Conservation (phyloP, 1,140 invertebrate species). For the Oscheius sp. region DNA sequence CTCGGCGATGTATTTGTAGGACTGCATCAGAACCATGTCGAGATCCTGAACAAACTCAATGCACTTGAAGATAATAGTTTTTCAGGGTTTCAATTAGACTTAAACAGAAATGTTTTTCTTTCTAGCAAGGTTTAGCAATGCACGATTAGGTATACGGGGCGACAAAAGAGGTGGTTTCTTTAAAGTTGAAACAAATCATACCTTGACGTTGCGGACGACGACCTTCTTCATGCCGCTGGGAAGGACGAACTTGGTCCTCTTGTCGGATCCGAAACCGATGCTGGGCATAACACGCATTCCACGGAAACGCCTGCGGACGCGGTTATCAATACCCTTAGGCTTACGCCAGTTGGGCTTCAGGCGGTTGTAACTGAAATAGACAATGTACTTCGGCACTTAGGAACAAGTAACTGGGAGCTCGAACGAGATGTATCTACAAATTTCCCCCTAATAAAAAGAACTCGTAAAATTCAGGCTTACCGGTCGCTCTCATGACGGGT, state of each 20-base stretch:
- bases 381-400: too few relatives aligned
- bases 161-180: not conserved
- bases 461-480: constrained; percentile 1
- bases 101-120: too few relatives aligned
- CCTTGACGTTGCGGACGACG: constrained; percentile 78
- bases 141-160: not conserved
- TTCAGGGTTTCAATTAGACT: too few relatives aligned
- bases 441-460: too few relatives aligned
- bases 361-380: constrained; percentile 43
- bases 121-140: too few relatives aligned
- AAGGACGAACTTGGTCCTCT: constrained; percentile 81
- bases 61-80: too few relatives aligned
- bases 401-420: too few relatives aligned
- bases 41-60: constrained; percentile 75
- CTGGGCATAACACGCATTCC: constrained; percentile 97
- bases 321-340: constrained; percentile 98
- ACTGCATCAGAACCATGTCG: constrained; percentile 98
- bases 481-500: constrained; percentile 44
- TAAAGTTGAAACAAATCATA: constrained; percentile 62
- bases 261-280: constrained; percentile 95
- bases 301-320: constrained; percentile 95
- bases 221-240: constrained; percentile 96
- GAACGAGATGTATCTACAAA: too few relatives aligned
- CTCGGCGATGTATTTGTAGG: constrained; percentile 91
- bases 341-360: constrained; percentile 78